phyloP scores from a whole-genome alignment of 1,140 invertebrate species.

The Trachymyrmex septentrionalis region DNA sequence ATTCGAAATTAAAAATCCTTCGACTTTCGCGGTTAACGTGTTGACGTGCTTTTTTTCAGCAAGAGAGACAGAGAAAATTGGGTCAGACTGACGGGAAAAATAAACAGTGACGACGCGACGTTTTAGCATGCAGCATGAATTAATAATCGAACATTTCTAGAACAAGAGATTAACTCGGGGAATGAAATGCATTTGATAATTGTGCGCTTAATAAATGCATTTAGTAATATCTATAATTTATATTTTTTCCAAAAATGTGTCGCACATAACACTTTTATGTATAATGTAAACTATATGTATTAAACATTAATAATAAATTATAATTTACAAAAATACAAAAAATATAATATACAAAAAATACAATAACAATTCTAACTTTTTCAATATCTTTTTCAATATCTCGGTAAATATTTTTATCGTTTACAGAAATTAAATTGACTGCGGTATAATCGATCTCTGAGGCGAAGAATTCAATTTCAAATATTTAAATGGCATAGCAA shows the following conservation, averaged over 20 bases:
- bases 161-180: neutral
- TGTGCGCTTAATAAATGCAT: neutral
- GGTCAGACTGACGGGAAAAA: neutral
- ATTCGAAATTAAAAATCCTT: conserved; percentile 59
- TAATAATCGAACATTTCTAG: conserved; percentile 43
- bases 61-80: neutral
- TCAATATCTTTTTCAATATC: neutral
- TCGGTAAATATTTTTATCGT: neutral
- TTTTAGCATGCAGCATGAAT: conserved; percentile 26
- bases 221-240: neutral
- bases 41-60: neutral
- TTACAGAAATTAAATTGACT: conserved; percentile 27
- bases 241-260: neutral
- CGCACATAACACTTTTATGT: neutral
- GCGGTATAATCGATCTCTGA: neutral
- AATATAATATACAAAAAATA: too few species aligned
- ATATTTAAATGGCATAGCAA: neutral
- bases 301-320: neutral
- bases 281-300: neutral
- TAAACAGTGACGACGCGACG: neutral
- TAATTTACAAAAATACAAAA: neutral
- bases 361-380: neutral
- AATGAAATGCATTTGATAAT: neutral
- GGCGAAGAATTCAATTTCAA: neutral
- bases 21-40: conserved; percentile 21